A percentile compares a stretch with the other conserved stretches of the same genome.
phyloP scores from a whole-genome alignment of 92 coral and sea anemone genomes.

The Pocillopora meandrina region DNA sequence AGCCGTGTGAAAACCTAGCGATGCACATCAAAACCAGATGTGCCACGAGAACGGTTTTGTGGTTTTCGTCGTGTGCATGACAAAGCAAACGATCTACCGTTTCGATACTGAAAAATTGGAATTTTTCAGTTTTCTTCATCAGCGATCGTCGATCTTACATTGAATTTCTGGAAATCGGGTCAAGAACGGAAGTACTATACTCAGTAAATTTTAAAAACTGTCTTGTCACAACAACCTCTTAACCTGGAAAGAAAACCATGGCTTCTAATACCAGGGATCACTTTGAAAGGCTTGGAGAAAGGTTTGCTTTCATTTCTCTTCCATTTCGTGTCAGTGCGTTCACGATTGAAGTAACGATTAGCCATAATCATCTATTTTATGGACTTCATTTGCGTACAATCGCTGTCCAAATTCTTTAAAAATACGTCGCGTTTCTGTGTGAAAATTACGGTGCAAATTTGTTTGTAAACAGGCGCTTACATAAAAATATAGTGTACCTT shows the following conservation, averaged over 20 bases:
- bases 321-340: not conserved
- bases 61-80: not conserved
- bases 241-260: not conserved
- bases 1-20: not conserved
- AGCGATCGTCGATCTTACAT: not conserved
- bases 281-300: slow-evolving; percentile 29
- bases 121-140: slow-evolving; percentile 6
- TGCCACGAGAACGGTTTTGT: not conserved
- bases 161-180: not conserved
- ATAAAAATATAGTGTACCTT: not conserved
- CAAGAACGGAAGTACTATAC: not conserved
- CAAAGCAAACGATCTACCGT: not conserved
- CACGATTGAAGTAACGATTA: not conserved
- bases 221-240: too few species aligned
- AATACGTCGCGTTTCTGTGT: not conserved
- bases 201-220: too few species aligned
- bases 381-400: not conserved
- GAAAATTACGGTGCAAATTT: not conserved
- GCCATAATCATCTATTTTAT: not conserved
- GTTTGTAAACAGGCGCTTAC: too few species aligned
- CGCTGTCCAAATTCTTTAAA: not conserved
- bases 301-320: slow-evolving; percentile 29
- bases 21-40: not conserved
- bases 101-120: not conserved
- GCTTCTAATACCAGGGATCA: slow-evolving; percentile 18